These are phyloP conservation scores for Tachuris rubrigastra DNA, from an alignment of 2,113 vertebrate species.

Conservation along the genomic window DNA sequence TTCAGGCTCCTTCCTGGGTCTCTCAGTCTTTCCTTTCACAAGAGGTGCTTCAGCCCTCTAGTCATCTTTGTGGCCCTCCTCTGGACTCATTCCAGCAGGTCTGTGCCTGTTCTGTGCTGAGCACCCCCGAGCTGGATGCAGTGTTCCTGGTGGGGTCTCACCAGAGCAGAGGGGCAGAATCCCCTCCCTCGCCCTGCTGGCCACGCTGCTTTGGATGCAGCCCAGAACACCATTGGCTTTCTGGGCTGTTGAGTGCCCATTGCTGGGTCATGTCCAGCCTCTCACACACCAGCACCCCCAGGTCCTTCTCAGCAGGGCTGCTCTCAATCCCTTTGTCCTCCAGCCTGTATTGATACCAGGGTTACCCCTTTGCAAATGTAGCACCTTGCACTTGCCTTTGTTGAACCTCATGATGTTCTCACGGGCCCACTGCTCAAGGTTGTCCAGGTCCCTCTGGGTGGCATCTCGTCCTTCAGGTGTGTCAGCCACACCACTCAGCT, in stretches of 20 bases:
- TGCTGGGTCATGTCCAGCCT: background rate
- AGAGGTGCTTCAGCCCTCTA: background rate
- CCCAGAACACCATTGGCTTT: fast-evolving
- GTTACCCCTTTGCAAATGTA: background rate
- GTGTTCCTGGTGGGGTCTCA: background rate
- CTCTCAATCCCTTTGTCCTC: background rate
- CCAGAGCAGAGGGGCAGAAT: background rate
- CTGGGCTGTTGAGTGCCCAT: background rate
- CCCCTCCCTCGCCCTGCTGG: background rate
- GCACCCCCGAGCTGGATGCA: background rate
- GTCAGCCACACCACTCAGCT: background rate
- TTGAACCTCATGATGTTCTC: background rate
- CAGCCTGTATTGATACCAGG: background rate
- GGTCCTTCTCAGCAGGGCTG: background rate
- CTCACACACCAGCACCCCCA: background rate
- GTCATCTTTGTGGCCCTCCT: background rate
- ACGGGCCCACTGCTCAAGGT: background rate
- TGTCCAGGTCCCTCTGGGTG: background rate
- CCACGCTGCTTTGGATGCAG: background rate
- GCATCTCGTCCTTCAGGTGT: background rate
- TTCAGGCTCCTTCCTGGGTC: background rate
- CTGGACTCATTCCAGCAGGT: too few species aligned
- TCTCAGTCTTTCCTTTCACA: background rate
- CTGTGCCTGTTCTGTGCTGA: background rate
- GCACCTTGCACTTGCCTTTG: background rate